Conservation (phyloP, 2,113 vertebrate genomes). For the Megatriorchis doriae region DNA sequence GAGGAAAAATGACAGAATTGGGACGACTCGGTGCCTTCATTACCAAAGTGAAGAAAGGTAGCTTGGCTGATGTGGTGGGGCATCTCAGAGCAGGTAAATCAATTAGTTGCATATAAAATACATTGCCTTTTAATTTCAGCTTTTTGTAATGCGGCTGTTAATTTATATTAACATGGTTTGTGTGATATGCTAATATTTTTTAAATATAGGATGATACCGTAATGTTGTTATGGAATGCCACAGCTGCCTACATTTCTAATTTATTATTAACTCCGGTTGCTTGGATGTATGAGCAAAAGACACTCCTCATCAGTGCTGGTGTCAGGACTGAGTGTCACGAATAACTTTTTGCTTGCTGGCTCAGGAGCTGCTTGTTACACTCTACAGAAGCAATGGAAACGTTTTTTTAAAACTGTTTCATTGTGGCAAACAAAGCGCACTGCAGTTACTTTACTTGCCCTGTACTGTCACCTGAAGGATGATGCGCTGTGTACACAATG, state of each 20-base stretch:
- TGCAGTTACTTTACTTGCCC: background rate
- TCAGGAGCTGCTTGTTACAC: background rate
- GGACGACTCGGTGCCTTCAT: slow-evolving; percentile 98
- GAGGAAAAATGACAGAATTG: slow-evolving; percentile 94
- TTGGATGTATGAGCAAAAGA: background rate
- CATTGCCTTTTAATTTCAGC: background rate
- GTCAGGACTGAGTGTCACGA: background rate
- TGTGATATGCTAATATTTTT: background rate
- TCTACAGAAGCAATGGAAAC: background rate
- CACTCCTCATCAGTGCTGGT: background rate
- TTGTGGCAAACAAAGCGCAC: background rate
- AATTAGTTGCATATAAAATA: background rate
- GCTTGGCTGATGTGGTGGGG: slow-evolving; percentile 94
- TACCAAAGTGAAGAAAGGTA: slow-evolving; percentile 99
- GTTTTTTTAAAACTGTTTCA: background rate
- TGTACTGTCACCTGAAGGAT: background rate
- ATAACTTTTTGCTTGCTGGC: background rate
- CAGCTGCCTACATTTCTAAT: background rate
- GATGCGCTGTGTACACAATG: background rate
- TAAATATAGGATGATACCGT: background rate
- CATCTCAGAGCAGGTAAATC: slow-evolving; percentile 92
- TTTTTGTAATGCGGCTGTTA: background rate
- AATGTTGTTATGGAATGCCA: background rate
- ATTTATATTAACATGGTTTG: background rate
- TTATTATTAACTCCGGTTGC: background rate